Evolutionary conservation across 2,888 invertebrate genomes (phyloP), one percentile per base, ranked within the genome.

Genomic region (Chalcosyrphus nemorum): DNA sequence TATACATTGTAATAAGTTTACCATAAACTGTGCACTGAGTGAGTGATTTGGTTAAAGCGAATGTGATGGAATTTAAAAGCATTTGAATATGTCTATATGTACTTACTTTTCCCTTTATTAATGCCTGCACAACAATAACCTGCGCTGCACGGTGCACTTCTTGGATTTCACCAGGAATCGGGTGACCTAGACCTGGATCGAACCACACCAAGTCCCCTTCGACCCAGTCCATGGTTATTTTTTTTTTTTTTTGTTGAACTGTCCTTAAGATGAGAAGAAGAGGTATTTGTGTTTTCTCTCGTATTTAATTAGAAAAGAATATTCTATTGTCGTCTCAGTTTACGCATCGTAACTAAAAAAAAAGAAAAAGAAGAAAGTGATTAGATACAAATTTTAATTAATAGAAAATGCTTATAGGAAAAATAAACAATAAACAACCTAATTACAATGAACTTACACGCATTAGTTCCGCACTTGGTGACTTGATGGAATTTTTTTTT

Each of bases 181-280:
- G 96, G 91, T 97, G 96, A 87, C 97, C 95, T 88, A 97, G 94
- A 45, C 97, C 97, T 52, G 97, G 95, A 92, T 97, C 97, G 93
- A 98, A 98, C 98, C 98, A 98, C 89, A 98, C 96, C 92, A 97
- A 93, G 91, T 97, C 97, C 81, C 97, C 97, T 93, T 94, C 93
- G 88, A 93, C 92, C 95, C 95, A 95, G 91, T 95, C 95, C 92
- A 93, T 92, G 17, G 45, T 86, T 65, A 32, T 38, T 7, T 1
- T 50, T 76, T 61, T 7, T 32, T 56, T 38, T 50, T 76, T 61
- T 7, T 32, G 47, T 38, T 54, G 52, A 32, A 50, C 29, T 29
- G 17, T 27, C 17, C 24, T 59, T 66, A 35, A 9, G 43, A 19
- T 50, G 19, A 21, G 32, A 6, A 21, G 32, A 6, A 15, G 65